Conservation (phyloP, 2,888 invertebrate species). For the Leucozona laternaria region DNA sequence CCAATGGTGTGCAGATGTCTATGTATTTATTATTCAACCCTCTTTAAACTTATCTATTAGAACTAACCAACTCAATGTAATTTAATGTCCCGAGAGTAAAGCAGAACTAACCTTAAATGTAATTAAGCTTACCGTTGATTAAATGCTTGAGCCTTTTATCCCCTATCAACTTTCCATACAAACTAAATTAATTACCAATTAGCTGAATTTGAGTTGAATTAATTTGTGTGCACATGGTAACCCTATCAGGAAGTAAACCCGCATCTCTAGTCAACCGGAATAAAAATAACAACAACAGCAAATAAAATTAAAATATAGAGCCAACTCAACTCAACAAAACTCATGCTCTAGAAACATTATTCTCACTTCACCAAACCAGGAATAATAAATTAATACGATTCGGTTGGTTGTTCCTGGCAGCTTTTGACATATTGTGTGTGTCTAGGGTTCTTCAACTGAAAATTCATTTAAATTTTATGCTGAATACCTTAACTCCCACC, state of each 20-base stretch:
- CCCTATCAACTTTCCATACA: slow-evolving; percentile 19
- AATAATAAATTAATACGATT: slow-evolving; percentile 58
- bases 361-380: slow-evolving; percentile 61
- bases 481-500: slow-evolving; percentile 20
- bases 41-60: background rate
- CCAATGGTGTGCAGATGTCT: background rate
- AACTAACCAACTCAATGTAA: background rate
- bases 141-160: slow-evolving; percentile 14
- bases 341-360: slow-evolving; percentile 41
- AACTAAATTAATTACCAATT: slow-evolving; percentile 52
- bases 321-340: slow-evolving; percentile 46
- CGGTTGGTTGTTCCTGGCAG: slow-evolving; percentile 63
- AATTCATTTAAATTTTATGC: slow-evolving; percentile 39
- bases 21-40: background rate
- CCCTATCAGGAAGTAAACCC: slow-evolving; percentile 64
- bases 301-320: background rate
- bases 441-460: slow-evolving; percentile 57
- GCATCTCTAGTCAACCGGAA: slow-evolving; percentile 50
- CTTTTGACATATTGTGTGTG: slow-evolving; percentile 31
- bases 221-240: slow-evolving; percentile 48
- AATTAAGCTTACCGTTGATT: slow-evolving; percentile 38
- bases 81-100: background rate
- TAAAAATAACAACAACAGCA: slow-evolving; percentile 10
- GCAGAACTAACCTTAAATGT: slow-evolving; percentile 4
- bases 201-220: slow-evolving; percentile 46